These are phyloP conservation scores for Dysidea cf. avara DNA, from an alignment of 37 sponge, comb jelly and placozoan genomes.

Conservation along the genomic window DNA sequence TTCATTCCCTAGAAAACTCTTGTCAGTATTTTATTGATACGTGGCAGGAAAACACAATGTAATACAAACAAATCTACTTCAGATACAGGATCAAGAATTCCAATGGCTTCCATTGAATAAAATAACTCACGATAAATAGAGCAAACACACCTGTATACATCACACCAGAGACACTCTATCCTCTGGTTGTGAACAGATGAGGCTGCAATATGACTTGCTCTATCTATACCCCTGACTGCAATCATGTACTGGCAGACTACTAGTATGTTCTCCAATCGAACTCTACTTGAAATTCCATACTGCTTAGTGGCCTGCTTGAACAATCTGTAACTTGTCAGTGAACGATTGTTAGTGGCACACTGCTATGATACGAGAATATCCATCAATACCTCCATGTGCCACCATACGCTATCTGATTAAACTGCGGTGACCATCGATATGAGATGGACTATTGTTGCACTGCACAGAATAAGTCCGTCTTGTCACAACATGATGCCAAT, in stretches of 20 bases:
- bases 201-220: background rate
- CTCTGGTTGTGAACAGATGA: background rate
- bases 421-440: slow-evolving; percentile 54
- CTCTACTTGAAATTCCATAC: slow-evolving; percentile 31
- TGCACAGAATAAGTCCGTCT: too few species aligned
- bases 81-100: background rate
- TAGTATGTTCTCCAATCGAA: slow-evolving; percentile 33
- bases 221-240: background rate
- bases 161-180: slow-evolving; percentile 14
- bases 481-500: too few species aligned
- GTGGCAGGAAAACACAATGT: too few species aligned
- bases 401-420: slow-evolving; percentile 38
- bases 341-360: slow-evolving; percentile 32
- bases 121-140: background rate
- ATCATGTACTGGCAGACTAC: slow-evolving; percentile 18
- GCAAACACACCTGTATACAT: background rate
- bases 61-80: too few species aligned
- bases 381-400: slow-evolving; percentile 34
- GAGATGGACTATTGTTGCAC: slow-evolving; percentile 21
- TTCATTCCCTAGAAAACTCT: too few species aligned
- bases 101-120: background rate
- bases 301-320: slow-evolving; percentile 17
- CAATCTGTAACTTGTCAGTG: slow-evolving; percentile 20
- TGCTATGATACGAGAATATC: slow-evolving; percentile 14
- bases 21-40: too few species aligned